Base-by-base conservation (phyloP, 2,113 vertebrate genomes). In the Herpetotheres cachinnans region DNA sequence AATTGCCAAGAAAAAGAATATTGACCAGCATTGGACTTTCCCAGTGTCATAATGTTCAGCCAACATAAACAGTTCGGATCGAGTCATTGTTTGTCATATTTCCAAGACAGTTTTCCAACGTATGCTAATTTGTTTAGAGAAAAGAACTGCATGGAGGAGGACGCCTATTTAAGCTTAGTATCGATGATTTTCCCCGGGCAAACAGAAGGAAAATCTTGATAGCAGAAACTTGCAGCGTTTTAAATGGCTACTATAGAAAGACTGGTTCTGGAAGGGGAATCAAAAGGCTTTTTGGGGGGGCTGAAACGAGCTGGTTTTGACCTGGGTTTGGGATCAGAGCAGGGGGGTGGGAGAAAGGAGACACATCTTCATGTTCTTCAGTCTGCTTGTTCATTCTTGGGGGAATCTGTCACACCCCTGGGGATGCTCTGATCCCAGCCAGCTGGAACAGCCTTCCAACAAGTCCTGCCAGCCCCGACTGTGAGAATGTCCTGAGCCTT, bases 401-500 rank as follows among this genome's bases (percentile, higher is more conserved):
- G 96, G 95, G 95, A 97, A 97, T 95, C 95, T 95, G 94, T 97
- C 93, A 95, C 95, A 97, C 81, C 95, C 96, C 87, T 95, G 86
- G 95, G 95, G 96, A 96, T 96, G 91, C 86, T 96, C 93, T 95
- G 89, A 95, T 93, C 90, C 84, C 34, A 9, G 96, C 97, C 95
- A 97, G 93, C 95, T 97, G 95, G 95, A 97, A 95, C 93, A 87
- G 49, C 58, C 95, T 95, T 91, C 65, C 18, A 0, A 91, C 5
- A 0, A 94, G 83, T 76, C 66, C 91, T 97, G 95, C 96, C 96
- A 96, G 91, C 93, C 89, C 91, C 0, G 58, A 95, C 96, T 97
- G 96, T 96, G 95, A 97, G 97, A 97, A 96, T 94, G 91, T 97
- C 95, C 94, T 96, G 88, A 97, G 96, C 92, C 95, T 96, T 97